A percentile compares a stretch with the other conserved stretches of the same genome.
Evolutionary conservation across 2,113 vertebrate genomes (phyloP).

Genomic region (Plestiodon gilberti): DNA sequence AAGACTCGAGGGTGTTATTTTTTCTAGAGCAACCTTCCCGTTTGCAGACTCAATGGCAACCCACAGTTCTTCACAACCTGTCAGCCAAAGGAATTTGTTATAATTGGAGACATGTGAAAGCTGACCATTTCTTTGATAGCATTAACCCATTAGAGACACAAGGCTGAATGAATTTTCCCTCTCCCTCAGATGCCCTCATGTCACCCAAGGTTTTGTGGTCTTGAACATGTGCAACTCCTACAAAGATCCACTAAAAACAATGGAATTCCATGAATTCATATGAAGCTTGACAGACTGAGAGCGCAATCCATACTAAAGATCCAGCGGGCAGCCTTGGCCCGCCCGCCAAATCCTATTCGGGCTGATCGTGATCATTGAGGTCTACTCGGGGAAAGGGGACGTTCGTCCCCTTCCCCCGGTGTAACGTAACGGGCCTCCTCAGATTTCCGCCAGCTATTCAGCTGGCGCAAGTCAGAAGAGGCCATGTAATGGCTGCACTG

Average conservation of each 20-base stretch:
- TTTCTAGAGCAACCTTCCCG: neutral
- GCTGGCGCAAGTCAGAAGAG: no score
- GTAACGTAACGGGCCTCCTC: no score
- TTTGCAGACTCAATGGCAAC: neutral
- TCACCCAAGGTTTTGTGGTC: neutral
- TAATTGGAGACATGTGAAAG: neutral
- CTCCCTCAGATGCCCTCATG: neutral
- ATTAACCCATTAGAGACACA: neutral
- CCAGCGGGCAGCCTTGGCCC: no score
- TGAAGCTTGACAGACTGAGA: neutral
- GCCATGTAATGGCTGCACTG: no score
- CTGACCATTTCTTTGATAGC: neutral
- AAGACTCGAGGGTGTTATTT: neutral
- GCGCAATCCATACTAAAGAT: no score
- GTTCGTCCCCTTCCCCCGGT: no score
- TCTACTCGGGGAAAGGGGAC: no score
- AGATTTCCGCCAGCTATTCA: no score
- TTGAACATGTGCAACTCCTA: neutral
- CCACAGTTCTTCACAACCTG: neutral
- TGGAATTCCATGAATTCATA: neutral
- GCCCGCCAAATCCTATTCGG: no score
- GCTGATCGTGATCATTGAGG: no score
- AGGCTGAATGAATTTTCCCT: neutral
- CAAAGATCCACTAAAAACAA: neutral
- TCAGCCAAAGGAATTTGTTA: neutral